phyloP scores from a whole-genome alignment of 37 sponge, comb jelly and placozoan genomes.

The Oscarella lobularis region DNA sequence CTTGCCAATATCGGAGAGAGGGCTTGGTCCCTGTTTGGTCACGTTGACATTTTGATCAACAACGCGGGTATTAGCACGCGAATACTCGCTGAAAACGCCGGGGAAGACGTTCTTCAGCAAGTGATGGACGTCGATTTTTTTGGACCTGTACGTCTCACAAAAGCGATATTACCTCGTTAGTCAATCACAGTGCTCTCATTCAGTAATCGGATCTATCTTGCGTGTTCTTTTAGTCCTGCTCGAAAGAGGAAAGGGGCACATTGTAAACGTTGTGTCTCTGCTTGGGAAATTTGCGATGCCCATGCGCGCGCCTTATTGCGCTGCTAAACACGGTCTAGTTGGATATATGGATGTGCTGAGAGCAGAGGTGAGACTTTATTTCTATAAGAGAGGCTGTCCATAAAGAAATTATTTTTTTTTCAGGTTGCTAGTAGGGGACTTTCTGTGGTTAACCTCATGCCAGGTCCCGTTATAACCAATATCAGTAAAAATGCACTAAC shows the following conservation, averaged over 20 bases:
- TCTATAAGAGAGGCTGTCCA: background rate
- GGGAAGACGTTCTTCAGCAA: slow-evolving; percentile 8
- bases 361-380: slow-evolving; percentile 19
- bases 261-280: slow-evolving; percentile 47
- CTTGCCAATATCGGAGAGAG: background rate
- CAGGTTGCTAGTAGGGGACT: background rate
- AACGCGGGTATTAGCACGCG: slow-evolving; percentile 40
- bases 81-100: slow-evolving; percentile 1
- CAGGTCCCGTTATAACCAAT: slow-evolving; percentile 32
- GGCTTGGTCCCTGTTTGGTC: slow-evolving; percentile 25
- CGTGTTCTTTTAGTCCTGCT: slow-evolving; percentile 38
- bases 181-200: too few species aligned
- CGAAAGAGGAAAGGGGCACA: slow-evolving; percentile 30
- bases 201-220: too few species aligned
- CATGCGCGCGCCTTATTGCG: slow-evolving; percentile 17
- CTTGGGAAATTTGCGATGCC: slow-evolving; percentile 20
- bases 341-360: slow-evolving; percentile 29
- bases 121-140: slow-evolving; percentile 41
- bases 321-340: slow-evolving; percentile 43
- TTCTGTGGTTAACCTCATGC: slow-evolving; percentile 18
- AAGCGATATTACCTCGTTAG: slow-evolving; percentile 26
- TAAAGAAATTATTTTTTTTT: background rate
- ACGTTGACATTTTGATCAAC: slow-evolving; percentile 37
- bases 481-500: slow-evolving; percentile 19
- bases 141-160: slow-evolving; percentile 27